These are phyloP conservation scores for Sparus aurata DNA, from an alignment of 2,797 vertebrate species.

Conservation along the genomic window DNA sequence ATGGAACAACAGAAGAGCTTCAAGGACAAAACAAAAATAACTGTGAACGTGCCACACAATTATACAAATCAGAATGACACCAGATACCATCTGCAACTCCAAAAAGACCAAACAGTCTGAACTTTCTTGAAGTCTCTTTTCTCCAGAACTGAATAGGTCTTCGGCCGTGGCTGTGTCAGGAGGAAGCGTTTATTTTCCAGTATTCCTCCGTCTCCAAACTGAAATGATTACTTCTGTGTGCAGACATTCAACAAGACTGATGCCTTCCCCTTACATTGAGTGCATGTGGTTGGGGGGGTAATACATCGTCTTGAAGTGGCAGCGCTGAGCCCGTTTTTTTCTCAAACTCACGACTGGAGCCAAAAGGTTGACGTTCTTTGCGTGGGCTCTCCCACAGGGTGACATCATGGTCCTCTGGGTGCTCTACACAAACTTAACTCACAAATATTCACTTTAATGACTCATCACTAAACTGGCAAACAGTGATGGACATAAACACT, in stretches of 20 bases:
- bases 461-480: conserved; percentile 46
- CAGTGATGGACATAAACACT: conserved; percentile 32
- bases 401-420: conserved; percentile 35
- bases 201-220: conserved; percentile 35
- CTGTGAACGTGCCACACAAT: conserved; percentile 34
- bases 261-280: conserved; percentile 38
- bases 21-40: conserved; percentile 42
- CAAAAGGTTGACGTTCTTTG: conserved; percentile 57
- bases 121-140: conserved; percentile 22
- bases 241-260: conserved; percentile 27
- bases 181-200: conserved; percentile 58
- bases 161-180: conserved; percentile 37
- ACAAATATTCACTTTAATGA: conserved; percentile 41
- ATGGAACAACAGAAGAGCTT: conserved; percentile 18
- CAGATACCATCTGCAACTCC: conserved; percentile 25
- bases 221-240: conserved; percentile 41
- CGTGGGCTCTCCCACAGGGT: conserved; percentile 27
- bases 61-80: conserved; percentile 51
- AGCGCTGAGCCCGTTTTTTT: conserved; percentile 38
- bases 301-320: conserved; percentile 28
- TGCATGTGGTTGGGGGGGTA: conserved; percentile 26
- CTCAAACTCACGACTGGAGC: conserved; percentile 35
- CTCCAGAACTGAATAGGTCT: conserved; percentile 7
- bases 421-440: conserved; percentile 24
- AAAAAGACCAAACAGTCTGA: conserved; percentile 26